phyloP scores from a whole-genome alignment of 2,113 vertebrate genomes.

The pig (Sus scrofa) region DNA sequence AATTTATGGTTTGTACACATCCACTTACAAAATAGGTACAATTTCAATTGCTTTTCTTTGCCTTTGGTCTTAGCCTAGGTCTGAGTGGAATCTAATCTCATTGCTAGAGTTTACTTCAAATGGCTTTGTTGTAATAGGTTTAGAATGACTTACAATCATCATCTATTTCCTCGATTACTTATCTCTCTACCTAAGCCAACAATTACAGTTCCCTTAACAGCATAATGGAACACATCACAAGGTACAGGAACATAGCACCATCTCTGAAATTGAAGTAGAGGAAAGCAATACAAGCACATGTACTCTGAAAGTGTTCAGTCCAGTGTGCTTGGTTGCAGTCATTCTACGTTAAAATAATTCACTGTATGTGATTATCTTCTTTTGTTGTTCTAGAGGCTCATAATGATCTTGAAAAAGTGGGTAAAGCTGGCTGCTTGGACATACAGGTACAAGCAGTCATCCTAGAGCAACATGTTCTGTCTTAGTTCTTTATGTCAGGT shows the following conservation, averaged over 20 bases:
- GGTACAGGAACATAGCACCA: background rate
- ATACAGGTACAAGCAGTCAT: background rate
- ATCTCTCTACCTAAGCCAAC: constrained; percentile 55
- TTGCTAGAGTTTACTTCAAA: background rate
- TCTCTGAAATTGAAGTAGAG: constrained; percentile 69
- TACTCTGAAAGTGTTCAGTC: background rate
- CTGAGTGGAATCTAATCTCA: constrained; percentile 54
- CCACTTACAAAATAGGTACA: background rate
- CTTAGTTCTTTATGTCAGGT: background rate
- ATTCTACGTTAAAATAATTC: constrained; percentile 53
- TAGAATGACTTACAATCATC: constrained; percentile 41
- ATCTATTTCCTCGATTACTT: constrained; percentile 75
- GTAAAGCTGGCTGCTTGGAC: constrained; percentile 19
- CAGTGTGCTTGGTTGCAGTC: constrained; percentile 20
- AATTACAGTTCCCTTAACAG: constrained; percentile 51
- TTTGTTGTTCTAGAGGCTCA: constrained; percentile 8
- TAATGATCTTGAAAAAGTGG: constrained; percentile 25
- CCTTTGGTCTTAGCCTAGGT: constrained; percentile 36
- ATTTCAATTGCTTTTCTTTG: constrained; percentile 51
- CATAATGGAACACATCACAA: background rate
- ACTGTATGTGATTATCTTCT: background rate
- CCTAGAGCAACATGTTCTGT: background rate
- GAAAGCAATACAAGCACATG: background rate
- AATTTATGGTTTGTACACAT: constrained; percentile 35
- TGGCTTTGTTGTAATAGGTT: constrained; percentile 55